Evolutionary conservation across 2,888 invertebrate species (phyloP).

Genomic region (Taphrorychus bicolor): DNA sequence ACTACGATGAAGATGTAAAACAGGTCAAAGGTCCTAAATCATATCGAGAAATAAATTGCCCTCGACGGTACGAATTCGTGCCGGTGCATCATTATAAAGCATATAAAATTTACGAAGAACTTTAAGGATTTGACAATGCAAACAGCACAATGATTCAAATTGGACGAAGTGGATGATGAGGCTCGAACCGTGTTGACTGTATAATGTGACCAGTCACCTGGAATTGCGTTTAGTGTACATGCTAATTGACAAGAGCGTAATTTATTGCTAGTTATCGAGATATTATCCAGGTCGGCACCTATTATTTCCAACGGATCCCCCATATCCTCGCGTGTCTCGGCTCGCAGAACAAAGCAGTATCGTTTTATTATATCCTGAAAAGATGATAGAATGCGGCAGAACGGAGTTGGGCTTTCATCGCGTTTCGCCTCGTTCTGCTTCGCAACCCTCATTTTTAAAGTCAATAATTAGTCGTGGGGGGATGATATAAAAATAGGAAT

Average conservation of each 20-base stretch:
- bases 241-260: constrained; percentile 44
- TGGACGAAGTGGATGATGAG: constrained; percentile 24
- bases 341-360: constrained; percentile 22
- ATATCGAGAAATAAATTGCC: constrained; percentile 23
- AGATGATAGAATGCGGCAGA: constrained; percentile 34
- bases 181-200: constrained; percentile 19
- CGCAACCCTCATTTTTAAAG: constrained; percentile 1
- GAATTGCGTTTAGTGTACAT: constrained; percentile 35
- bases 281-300: constrained; percentile 39
- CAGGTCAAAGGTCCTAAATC: constrained; percentile 8
- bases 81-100: constrained; percentile 22
- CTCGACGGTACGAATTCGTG: constrained; percentile 20
- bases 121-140: constrained; percentile 29
- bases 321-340: constrained; percentile 23
- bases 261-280: constrained; percentile 47
- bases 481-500: constrained; percentile 1
- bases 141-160: constrained; percentile 23
- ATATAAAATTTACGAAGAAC: constrained; percentile 24
- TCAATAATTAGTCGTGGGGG: constrained; percentile 1
- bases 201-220: constrained; percentile 19
- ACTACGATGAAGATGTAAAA: constrained; percentile 19
- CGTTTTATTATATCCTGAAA: constrained; percentile 26
- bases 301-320: constrained; percentile 20
- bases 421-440: constrained; percentile 5
- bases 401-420: constrained; percentile 17